Conservation (phyloP, 2,888 invertebrate species). For the Lamproptera curius region DNA sequence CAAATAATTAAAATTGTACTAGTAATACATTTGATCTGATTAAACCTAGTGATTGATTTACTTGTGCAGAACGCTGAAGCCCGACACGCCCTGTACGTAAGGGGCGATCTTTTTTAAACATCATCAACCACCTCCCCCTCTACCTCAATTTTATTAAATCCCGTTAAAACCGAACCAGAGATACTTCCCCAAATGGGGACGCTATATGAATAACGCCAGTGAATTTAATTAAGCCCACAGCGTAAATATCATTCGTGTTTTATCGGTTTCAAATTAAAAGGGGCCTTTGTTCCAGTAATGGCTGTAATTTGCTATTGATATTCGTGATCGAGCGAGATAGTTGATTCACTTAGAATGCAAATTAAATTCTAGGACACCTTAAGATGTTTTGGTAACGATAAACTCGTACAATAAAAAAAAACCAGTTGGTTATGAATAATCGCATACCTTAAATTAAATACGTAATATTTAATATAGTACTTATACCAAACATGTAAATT, state of each 20-base stretch:
- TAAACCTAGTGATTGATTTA: too few species aligned
- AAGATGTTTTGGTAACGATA: too few species aligned
- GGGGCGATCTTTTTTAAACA: neutral
- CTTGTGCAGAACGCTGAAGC: conserved; percentile 1
- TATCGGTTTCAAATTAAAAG: conserved; percentile 42
- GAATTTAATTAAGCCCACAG: conserved; percentile 44
- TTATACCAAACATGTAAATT: too few species aligned
- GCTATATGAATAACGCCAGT: conserved; percentile 42
- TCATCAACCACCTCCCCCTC: conserved; percentile 6
- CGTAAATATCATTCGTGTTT: conserved; percentile 40
- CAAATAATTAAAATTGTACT: too few species aligned
- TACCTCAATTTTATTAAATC: conserved; percentile 16
- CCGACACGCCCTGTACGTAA: neutral
- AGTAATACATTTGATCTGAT: too few species aligned
- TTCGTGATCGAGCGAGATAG: neutral
- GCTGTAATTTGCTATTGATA: conserved; percentile 12
- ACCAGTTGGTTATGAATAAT: too few species aligned
- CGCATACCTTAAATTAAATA: too few species aligned
- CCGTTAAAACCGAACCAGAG: neutral
- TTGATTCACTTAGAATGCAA: too few species aligned
- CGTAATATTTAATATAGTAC: too few species aligned
- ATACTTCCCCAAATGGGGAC: conserved; percentile 16
- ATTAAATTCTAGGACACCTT: too few species aligned
- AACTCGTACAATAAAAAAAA: too few species aligned
- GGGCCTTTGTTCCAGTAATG: conserved; percentile 25